Conservation (phyloP, 2,888 invertebrate species). For the Cheilosia variabilis region DNA sequence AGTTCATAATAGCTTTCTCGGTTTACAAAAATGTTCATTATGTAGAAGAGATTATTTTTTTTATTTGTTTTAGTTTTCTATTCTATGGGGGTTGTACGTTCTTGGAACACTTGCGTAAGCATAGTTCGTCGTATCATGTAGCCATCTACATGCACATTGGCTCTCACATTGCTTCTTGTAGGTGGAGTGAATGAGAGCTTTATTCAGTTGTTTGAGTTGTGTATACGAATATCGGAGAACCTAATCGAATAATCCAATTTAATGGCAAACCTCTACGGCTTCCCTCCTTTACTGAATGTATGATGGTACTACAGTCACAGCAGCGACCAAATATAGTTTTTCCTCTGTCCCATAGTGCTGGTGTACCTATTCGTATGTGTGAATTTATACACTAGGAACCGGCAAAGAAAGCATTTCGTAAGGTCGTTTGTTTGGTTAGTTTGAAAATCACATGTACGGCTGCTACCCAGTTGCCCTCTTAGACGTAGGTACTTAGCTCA, state of each 20-base stretch:
- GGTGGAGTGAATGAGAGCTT: neutral
- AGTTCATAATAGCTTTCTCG: neutral
- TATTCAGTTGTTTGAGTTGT: conserved; percentile 3
- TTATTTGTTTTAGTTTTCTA: conserved; percentile 13
- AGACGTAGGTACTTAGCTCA: too few species aligned
- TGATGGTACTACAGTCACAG: conserved; percentile 13
- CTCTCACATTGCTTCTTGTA: neutral
- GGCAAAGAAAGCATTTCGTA: too few species aligned
- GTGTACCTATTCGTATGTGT: too few species aligned
- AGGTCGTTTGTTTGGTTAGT: too few species aligned
- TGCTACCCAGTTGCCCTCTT: too few species aligned
- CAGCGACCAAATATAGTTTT: neutral
- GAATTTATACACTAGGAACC: too few species aligned
- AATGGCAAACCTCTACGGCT: conserved; percentile 32
- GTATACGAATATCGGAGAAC: conserved; percentile 12
- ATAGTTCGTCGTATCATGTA: neutral
- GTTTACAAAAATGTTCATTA: conserved; percentile 15
- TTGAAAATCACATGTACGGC: too few species aligned
- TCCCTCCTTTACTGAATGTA: conserved; percentile 49
- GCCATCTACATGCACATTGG: neutral
- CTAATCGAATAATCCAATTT: conserved; percentile 72
- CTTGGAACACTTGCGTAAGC: conserved; percentile 15
- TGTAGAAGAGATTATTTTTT: neutral
- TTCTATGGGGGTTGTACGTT: conserved; percentile 4
- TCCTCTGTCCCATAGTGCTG: too few species aligned